Evolutionary conservation across 2,888 invertebrate species (phyloP).

Genomic region (Micoletzkya japonica): DNA sequence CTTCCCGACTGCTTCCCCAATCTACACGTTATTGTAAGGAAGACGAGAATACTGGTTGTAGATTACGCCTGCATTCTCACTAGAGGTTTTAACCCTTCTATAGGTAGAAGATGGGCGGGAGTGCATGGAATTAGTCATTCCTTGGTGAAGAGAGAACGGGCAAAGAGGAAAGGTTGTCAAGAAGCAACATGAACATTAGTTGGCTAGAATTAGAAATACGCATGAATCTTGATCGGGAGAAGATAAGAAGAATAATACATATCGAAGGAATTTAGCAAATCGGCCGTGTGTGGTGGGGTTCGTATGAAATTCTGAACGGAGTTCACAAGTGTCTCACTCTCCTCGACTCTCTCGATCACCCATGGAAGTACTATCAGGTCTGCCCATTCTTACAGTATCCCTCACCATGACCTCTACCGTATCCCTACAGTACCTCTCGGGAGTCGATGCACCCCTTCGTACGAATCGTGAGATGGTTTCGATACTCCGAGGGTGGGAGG

Average conservation of each 20-base stretch:
- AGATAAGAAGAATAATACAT: no score
- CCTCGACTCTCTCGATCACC: slow-evolving; percentile 2
- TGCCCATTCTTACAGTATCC: background rate
- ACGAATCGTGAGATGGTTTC: slow-evolving; percentile 24
- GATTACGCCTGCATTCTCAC: no score
- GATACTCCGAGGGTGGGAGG: slow-evolving; percentile 12
- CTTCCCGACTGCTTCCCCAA: slow-evolving; percentile 12
- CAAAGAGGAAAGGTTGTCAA: no score
- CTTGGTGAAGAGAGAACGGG: no score
- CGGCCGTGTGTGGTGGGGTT: slow-evolving; percentile 5
- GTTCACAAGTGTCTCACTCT: slow-evolving; percentile 13
- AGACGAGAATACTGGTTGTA: no score
- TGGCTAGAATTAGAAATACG: no score
- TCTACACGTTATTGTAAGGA: slow-evolving; percentile 11
- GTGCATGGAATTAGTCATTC: no score
- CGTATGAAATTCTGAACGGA: slow-evolving; percentile 7
- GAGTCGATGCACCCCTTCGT: slow-evolving; percentile 26
- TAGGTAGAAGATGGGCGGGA: no score
- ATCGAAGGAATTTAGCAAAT: slow-evolving; percentile 20
- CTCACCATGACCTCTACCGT: no score
- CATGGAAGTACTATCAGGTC: slow-evolving; percentile 20
- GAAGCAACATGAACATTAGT: no score
- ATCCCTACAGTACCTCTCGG: slow-evolving; percentile 13
- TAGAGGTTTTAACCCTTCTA: no score
- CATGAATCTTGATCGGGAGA: no score